Base-by-base conservation (phyloP, 2,888 invertebrate species). In the Dolichopus griseipennis region DNA sequence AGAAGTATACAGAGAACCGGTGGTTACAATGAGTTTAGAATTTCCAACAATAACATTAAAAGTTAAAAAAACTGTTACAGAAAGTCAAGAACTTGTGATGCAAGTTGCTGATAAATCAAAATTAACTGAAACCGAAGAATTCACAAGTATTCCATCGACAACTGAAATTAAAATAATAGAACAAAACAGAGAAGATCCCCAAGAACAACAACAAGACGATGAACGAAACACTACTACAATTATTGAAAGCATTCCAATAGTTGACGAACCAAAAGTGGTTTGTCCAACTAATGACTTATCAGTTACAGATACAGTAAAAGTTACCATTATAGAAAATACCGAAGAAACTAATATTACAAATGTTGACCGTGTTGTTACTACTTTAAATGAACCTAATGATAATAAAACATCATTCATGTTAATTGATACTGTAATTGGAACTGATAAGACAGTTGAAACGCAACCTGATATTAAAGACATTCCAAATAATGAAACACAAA, bases 1-100 rank as follows among this genome's bases (percentile, higher is more conserved):
- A 79, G 88, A 90, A 80, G 85, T 87, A 73, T 85, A 85, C 79
- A 81, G 87, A 75, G 86, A 86, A 70, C 89, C 89, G 15, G 85
- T 88, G 64, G 83, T 88, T 81, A 82, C 86, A 79, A 75, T 88
- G 81, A 84, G 88, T 84, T 83, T 88, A 84, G 81, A 88, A 82
- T 83, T 81, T 71, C 81, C 81, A 20, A 75, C 78, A 73, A 76
- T 79, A 69, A 78, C 78, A 70, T 75, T 80, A 70, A 75, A 76
- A 70, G 77, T 81, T 61, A 77, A 76, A 18, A 76, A 80, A 71
- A 80, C 77, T 61, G 74, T 78, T 67, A 77, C 78, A 21, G 76
- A 79, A 73, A 76, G 76, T 67, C 65, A 75, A 65, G 75, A 78
- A 52, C 73, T 74, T 67, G 69, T 72, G 34, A 71, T 75, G 34